These are phyloP conservation scores for Telmatherina bonti DNA, from an alignment of 2,797 vertebrate genomes.

Conservation along the genomic window DNA sequence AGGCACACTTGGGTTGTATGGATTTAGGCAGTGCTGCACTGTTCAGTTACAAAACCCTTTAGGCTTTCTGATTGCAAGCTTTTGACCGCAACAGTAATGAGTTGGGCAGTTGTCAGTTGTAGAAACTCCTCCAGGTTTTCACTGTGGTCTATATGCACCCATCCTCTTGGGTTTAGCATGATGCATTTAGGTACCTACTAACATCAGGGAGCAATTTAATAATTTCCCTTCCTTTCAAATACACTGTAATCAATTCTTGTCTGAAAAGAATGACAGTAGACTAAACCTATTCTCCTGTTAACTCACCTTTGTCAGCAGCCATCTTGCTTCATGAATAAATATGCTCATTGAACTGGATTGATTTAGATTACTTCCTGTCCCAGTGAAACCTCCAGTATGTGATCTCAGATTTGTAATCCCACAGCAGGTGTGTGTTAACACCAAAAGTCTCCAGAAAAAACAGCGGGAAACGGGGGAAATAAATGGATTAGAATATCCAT, in stretches of 20 bases:
- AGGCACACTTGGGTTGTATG: background rate
- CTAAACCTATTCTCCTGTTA: slow-evolving; percentile 11
- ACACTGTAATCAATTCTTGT: too few species aligned
- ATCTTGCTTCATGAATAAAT: slow-evolving; percentile 14
- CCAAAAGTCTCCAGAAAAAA: background rate
- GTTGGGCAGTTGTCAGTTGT: background rate
- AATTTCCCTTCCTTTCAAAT: too few species aligned
- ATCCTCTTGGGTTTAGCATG: too few species aligned
- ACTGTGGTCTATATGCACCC: background rate
- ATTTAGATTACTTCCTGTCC: slow-evolving; percentile 36
- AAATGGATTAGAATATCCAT: slow-evolving; percentile 29
- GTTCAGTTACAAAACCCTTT: background rate
- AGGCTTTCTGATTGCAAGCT: background rate
- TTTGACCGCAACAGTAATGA: background rate
- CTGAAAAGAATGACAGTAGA: background rate
- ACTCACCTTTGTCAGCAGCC: slow-evolving; percentile 22
- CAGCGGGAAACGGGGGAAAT: too few species aligned
- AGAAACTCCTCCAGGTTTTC: background rate
- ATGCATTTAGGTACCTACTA: too few species aligned
- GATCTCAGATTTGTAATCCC: slow-evolving; percentile 39
- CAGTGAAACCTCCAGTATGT: slow-evolving; percentile 15
- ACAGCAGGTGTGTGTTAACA: slow-evolving; percentile 35
- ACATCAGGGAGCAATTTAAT: too few species aligned
- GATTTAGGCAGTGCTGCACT: background rate
- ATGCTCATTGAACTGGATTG: slow-evolving; percentile 13